phyloP scores from a whole-genome alignment of 2,797 vertebrate species.

The Cheirogaleus major region DNA sequence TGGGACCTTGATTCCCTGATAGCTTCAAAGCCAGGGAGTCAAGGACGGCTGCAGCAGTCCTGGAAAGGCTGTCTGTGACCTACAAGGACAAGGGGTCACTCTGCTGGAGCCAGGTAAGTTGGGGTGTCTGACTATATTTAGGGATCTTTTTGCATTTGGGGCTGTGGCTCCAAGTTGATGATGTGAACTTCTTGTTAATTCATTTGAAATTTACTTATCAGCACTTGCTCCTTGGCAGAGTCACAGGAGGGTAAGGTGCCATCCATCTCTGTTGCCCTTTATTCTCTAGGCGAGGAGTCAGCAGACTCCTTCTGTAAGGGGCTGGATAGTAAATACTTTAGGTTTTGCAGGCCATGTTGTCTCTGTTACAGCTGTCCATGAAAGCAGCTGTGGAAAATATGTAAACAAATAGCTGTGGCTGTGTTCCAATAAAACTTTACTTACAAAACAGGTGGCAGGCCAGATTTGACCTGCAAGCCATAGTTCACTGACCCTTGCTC shows the following conservation, averaged over 20 bases:
- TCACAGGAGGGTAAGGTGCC: not conserved
- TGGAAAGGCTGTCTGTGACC: not conserved
- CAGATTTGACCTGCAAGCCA: not conserved
- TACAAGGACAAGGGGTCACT: not conserved
- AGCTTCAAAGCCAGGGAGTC: not conserved
- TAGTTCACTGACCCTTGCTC: not conserved
- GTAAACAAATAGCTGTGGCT: not conserved
- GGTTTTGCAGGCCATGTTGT: not conserved
- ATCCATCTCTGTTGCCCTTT: not conserved
- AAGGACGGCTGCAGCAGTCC: not conserved
- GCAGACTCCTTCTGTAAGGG: not conserved
- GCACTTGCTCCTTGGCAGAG: not conserved
- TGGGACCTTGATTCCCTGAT: not conserved
- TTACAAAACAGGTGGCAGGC: not conserved
- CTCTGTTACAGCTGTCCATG: not conserved
- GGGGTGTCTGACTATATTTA: not conserved
- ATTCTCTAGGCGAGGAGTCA: not conserved
- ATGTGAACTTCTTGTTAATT: not conserved
- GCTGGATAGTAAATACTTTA: not conserved
- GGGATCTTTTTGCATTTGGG: not conserved
- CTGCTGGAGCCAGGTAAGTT: not conserved
- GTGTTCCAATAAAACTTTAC: conserved; percentile 19
- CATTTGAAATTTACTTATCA: not conserved
- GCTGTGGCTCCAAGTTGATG: not conserved
- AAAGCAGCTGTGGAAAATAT: not conserved